These are phyloP conservation scores for Castor canadensis DNA, from an alignment of 2,113 vertebrate species.

Conservation along the genomic window DNA sequence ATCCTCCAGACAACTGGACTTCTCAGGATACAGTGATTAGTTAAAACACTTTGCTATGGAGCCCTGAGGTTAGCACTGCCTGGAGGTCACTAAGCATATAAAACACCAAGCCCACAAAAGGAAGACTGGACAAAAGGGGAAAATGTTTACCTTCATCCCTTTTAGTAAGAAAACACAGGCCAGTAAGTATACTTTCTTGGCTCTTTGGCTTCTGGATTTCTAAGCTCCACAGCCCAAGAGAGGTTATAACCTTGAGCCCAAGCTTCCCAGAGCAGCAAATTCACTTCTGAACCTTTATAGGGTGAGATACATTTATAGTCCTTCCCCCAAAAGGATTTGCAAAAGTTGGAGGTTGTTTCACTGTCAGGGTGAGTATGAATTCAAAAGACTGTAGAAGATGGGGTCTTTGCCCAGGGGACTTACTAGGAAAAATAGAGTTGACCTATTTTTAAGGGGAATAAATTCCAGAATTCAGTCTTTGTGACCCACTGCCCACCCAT, in stretches of 20 bases:
- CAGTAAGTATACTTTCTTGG: not conserved
- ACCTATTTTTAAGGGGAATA: conserved; percentile 66
- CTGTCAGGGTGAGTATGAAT: conserved; percentile 67
- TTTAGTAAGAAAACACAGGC: not conserved
- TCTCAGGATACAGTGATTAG: not conserved
- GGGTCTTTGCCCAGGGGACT: conserved; percentile 49
- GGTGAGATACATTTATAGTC: conserved; percentile 50
- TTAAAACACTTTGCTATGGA: not conserved
- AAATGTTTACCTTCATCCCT: conserved; percentile 4
- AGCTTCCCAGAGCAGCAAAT: conserved; percentile 27
- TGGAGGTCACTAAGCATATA: not conserved
- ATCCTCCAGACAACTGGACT: not conserved
- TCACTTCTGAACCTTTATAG: conserved; percentile 23
- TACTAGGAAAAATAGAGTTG: conserved; percentile 55
- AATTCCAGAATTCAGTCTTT: conserved; percentile 59
- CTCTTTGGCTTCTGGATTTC: not conserved
- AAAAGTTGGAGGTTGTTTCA: conserved; percentile 62
- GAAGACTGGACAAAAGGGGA: not conserved
- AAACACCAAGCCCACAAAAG: not conserved
- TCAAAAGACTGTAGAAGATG: conserved; percentile 24
- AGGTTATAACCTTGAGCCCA: conserved; percentile 14
- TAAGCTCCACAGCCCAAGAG: not conserved
- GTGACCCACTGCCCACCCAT: not conserved
- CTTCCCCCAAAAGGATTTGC: conserved; percentile 47
- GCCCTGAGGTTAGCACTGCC: not conserved